A percentile compares a stretch with the other conserved stretches of the same genome.
phyloP scores from a whole-genome alignment of 1,140 invertebrate genomes.

The Pachypeltis micranthus region DNA sequence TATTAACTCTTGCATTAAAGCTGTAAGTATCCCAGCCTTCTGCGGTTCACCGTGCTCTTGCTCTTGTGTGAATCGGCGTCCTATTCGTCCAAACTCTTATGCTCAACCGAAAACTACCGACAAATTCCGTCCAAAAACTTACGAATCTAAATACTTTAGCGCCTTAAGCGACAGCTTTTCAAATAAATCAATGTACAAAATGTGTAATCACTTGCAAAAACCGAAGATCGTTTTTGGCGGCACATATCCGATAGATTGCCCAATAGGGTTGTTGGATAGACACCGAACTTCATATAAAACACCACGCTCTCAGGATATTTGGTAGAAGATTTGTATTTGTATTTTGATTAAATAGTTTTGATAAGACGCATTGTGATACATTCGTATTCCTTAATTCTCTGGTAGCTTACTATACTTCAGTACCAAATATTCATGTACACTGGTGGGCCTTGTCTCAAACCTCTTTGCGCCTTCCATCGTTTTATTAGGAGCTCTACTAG shows the following conservation, averaged over 20 bases:
- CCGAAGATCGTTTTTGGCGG: conserved; percentile 58
- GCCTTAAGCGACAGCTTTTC: conserved; percentile 1
- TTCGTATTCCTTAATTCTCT: no score
- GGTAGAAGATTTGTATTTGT: background rate
- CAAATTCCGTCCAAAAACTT: conserved; percentile 12
- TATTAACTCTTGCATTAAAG: conserved; percentile 12
- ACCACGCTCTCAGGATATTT: background rate
- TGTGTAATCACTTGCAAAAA: conserved; percentile 31
- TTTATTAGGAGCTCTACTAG: no score
- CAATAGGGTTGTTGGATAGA: conserved; percentile 31
- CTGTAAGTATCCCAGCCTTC: conserved; percentile 18
- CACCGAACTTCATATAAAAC: conserved; percentile 1
- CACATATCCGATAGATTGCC: conserved; percentile 66
- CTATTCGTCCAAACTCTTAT: conserved; percentile 6
- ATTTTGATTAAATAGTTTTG: conserved; percentile 9
- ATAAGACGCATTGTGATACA: no score
- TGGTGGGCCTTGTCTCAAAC: no score
- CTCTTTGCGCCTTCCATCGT: no score
- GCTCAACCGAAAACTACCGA: conserved; percentile 1
- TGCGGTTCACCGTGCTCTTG: conserved; percentile 3
- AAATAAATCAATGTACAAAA: conserved; percentile 2
- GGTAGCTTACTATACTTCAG: no score
- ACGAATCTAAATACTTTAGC: background rate
- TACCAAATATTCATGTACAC: no score
- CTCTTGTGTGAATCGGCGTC: background rate